These are phyloP conservation scores for Oreochromis niloticus DNA, from an alignment of 2,113 vertebrate species.

Conservation along the genomic window DNA sequence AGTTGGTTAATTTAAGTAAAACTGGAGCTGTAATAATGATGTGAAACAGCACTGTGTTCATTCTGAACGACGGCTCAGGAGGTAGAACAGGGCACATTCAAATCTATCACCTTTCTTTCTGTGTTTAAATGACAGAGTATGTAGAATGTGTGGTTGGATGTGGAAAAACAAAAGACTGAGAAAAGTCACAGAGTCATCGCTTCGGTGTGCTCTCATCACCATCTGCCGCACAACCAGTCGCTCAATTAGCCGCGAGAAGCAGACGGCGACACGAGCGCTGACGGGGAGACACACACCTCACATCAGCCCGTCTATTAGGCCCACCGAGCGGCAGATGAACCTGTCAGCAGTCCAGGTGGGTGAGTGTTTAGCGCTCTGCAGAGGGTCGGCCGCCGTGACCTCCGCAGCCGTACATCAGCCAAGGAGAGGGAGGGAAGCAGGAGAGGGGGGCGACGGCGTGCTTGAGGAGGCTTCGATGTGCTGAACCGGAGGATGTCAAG, in stretches of 20 bases:
- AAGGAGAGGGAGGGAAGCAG: not conserved
- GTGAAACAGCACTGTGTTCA: not conserved
- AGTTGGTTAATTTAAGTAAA: not conserved
- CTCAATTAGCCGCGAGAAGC: not conserved
- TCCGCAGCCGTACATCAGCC: not conserved
- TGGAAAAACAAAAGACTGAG: not conserved
- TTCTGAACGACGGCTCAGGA: not conserved
- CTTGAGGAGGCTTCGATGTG: not conserved
- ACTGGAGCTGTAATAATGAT: not conserved
- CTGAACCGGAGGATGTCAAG: not conserved
- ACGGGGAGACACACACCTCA: not conserved
- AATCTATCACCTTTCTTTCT: not conserved
- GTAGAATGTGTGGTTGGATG: fast-evolving
- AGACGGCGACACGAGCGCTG: not conserved
- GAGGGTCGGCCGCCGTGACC: not conserved
- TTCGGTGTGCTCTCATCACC: not conserved
- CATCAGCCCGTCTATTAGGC: not conserved
- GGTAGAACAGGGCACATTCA: not conserved
- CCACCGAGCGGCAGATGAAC: not conserved
- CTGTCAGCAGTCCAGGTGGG: not conserved
- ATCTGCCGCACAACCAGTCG: not conserved
- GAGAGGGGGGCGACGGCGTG: not conserved
- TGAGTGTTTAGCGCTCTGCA: not conserved
- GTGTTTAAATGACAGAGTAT: not conserved
- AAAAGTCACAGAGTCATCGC: not conserved